phyloP scores from a whole-genome alignment of 2,888 invertebrate genomes.

The Oscheius sp. region DNA sequence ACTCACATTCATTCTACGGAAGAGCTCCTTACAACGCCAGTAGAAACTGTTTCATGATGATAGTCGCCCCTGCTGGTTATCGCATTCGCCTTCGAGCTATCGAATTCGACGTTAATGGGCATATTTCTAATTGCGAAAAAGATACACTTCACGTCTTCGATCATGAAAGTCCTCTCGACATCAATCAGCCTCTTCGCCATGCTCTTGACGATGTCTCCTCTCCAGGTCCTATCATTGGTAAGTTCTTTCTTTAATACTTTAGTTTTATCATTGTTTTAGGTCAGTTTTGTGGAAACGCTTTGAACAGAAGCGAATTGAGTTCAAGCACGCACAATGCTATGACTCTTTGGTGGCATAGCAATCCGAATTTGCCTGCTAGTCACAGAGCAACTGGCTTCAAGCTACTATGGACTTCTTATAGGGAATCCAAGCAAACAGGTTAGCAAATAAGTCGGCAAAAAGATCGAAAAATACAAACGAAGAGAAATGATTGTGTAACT shows the following conservation, averaged over 20 bases:
- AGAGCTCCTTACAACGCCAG: constrained; percentile 47
- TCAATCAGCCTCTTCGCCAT: constrained; percentile 33
- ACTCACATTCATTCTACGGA: constrained; percentile 50
- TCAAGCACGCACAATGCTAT: constrained; percentile 50
- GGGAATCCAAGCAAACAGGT: constrained; percentile 35
- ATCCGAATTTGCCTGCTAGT: constrained; percentile 33
- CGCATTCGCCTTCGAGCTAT: constrained; percentile 46
- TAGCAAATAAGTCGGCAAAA: constrained; percentile 35
- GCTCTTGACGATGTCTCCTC: constrained; percentile 48
- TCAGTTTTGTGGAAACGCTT: constrained; percentile 51
- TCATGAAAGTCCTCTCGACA: constrained; percentile 51
- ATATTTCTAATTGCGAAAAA: constrained; percentile 41
- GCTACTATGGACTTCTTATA: constrained; percentile 48
- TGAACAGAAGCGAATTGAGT: constrained; percentile 45
- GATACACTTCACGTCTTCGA: constrained; percentile 57
- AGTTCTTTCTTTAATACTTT: not conserved
- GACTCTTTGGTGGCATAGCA: constrained; percentile 59
- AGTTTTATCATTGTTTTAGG: constrained; percentile 33
- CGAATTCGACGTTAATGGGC: constrained; percentile 49
- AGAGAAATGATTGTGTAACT: constrained; percentile 5
- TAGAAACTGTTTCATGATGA: constrained; percentile 52
- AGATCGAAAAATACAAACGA: no score
- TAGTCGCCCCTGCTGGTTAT: constrained; percentile 53
- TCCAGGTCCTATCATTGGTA: constrained; percentile 56
- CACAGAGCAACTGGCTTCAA: constrained; percentile 47